A percentile compares a stretch with the other conserved stretches of the same genome.
phyloP scores from a whole-genome alignment of 2,888 invertebrate genomes.

The Leptinotarsa peninsularis region DNA sequence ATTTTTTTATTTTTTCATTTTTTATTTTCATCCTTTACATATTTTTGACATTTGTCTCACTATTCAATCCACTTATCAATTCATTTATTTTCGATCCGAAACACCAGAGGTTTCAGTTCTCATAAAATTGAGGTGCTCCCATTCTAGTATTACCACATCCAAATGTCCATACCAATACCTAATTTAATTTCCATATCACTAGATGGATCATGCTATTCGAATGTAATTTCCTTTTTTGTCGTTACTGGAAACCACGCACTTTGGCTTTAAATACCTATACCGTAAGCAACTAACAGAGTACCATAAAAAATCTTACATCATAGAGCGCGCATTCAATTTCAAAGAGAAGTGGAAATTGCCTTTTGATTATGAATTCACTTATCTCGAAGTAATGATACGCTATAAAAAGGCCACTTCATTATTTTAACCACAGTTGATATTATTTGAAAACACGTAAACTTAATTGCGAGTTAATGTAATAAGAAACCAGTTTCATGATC shows the following conservation, averaged over 20 bases:
- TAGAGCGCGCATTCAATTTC: neutral
- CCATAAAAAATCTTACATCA: neutral
- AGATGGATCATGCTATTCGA: neutral
- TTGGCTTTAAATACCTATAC: neutral
- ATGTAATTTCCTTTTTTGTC: neutral
- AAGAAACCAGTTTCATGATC: slow-evolving; percentile 52
- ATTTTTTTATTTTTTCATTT: too few species aligned
- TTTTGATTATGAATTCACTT: slow-evolving; percentile 14
- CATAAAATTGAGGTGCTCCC: too few species aligned
- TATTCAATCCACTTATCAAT: too few species aligned
- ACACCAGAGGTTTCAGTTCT: too few species aligned
- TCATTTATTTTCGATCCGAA: too few species aligned
- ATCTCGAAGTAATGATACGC: slow-evolving; percentile 18
- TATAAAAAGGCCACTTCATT: slow-evolving; percentile 27
- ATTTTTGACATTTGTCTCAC: too few species aligned
- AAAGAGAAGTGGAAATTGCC: slow-evolving; percentile 2
- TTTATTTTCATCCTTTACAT: too few species aligned
- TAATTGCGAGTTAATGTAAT: slow-evolving; percentile 55
- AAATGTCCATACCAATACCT: too few species aligned
- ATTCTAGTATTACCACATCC: too few species aligned
- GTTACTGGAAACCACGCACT: neutral
- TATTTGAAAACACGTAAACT: slow-evolving; percentile 52
- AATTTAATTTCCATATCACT: neutral
- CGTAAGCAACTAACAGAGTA: neutral
- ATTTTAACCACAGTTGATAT: slow-evolving; percentile 40